phyloP scores from a whole-genome alignment of 2,888 invertebrate genomes.

The Troides helena region DNA sequence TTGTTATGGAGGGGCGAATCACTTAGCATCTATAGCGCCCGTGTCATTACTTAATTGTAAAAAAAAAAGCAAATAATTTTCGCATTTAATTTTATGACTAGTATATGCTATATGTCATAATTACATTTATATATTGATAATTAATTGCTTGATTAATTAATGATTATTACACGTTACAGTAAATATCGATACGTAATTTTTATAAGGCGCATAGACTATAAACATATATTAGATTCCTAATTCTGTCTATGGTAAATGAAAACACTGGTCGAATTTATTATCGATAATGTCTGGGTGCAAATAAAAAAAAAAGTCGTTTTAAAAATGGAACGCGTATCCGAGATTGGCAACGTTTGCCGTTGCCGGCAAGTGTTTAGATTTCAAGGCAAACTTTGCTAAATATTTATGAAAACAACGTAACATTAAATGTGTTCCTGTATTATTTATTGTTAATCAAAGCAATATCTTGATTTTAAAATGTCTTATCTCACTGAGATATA shows the following conservation, averaged over 20 bases:
- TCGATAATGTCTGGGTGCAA: conserved; percentile 6
- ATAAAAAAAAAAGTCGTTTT: conserved; percentile 21
- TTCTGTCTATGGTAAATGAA: conserved; percentile 22
- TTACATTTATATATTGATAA: too few relatives aligned
- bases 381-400: conserved; percentile 16
- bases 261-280: conserved; percentile 16
- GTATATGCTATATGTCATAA: too few relatives aligned
- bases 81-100: too few relatives aligned
- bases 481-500: too few relatives aligned
- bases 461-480: background rate
- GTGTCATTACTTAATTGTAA: too few relatives aligned
- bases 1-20: too few relatives aligned
- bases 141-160: too few relatives aligned
- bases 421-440: conserved; percentile 14
- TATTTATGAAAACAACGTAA: conserved; percentile 16
- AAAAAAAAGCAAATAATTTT: too few relatives aligned
- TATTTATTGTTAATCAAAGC: conserved; percentile 12
- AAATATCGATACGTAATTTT: conserved; percentile 5
- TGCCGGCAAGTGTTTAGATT: conserved; percentile 12
- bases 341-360: conserved; percentile 13
- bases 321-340: conserved; percentile 24
- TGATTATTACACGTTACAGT: background rate
- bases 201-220: background rate
- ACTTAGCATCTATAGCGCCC: too few relatives aligned
- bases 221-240: conserved; percentile 9